Evolutionary conservation across 2,797 vertebrate species (phyloP).

Genomic region (Premnoplex brunnescens): DNA sequence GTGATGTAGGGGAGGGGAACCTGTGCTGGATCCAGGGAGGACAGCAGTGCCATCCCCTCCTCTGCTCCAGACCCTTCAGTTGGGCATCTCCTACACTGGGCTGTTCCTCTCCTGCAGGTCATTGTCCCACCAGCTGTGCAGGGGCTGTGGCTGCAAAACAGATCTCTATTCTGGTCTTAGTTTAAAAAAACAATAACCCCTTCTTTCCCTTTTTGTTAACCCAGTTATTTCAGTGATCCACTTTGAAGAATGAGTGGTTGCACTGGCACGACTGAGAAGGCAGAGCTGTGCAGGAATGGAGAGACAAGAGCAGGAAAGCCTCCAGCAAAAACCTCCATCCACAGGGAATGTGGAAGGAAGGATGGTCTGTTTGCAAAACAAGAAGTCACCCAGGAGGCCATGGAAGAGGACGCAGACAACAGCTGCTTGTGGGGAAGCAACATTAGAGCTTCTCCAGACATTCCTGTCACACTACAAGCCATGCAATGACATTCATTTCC

Average conservation of each 20-base stretch:
- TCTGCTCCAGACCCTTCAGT: not conserved
- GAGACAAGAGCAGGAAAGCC: constrained; percentile 17
- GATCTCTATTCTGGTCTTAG: not conserved
- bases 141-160: not conserved
- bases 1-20: not conserved
- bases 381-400: constrained; percentile 34
- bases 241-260: not conserved
- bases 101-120: not conserved
- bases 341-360: constrained; percentile 31
- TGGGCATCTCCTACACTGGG: not conserved
- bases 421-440: constrained; percentile 23
- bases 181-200: not conserved
- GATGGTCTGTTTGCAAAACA: not conserved
- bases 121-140: not conserved
- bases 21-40: fast-evolving
- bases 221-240: not conserved
- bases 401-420: constrained; percentile 14
- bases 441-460: constrained; percentile 30
- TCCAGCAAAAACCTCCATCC: constrained; percentile 5
- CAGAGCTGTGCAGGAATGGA: not conserved
- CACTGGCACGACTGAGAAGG: not conserved
- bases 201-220: not conserved
- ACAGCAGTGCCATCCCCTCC: not conserved
- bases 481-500: not conserved
- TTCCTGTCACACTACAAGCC: not conserved